These are phyloP conservation scores for Microctenopoma steveboyesi DNA, from an alignment of 2,797 vertebrate genomes.

Conservation along the genomic window DNA sequence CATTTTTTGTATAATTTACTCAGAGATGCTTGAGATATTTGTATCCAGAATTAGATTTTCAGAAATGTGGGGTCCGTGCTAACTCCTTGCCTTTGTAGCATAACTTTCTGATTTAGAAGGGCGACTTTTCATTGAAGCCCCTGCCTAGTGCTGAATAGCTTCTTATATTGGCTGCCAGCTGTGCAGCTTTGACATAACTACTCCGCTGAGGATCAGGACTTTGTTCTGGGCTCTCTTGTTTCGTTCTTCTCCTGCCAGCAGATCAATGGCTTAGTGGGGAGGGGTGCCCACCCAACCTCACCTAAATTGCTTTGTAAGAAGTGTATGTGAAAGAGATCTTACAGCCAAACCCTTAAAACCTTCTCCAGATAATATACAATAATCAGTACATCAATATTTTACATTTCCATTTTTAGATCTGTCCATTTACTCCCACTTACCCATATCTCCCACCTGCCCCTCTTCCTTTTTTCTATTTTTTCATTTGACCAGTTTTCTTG, in stretches of 20 bases:
- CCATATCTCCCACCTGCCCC: not conserved
- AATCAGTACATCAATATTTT: constrained; percentile 4
- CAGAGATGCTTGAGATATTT: too few relatives aligned
- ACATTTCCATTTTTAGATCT: not conserved
- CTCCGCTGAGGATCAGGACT: constrained; percentile 29
- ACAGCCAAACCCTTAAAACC: constrained; percentile 28
- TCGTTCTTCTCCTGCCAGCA: constrained; percentile 56
- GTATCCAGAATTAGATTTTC: not conserved
- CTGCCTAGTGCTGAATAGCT: not conserved
- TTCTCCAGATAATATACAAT: constrained; percentile 31
- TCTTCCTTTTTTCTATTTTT: not conserved
- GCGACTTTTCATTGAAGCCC: constrained; percentile 3
- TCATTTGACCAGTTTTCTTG: not conserved
- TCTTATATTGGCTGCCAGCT: constrained; percentile 9
- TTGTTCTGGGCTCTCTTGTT: constrained; percentile 16
- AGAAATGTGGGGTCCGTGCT: not conserved
- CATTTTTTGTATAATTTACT: not conserved
- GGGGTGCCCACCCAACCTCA: constrained; percentile 28
- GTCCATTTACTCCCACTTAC: constrained; percentile 7
- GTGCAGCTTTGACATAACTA: constrained; percentile 32
- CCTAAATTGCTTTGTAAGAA: constrained; percentile 43
- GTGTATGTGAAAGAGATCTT: constrained; percentile 50
- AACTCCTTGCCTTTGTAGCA: not conserved
- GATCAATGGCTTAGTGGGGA: constrained; percentile 57
- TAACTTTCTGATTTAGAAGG: not conserved